Conservation (phyloP, 92 coral and sea anemone species). For the Siderastrea radians region DNA sequence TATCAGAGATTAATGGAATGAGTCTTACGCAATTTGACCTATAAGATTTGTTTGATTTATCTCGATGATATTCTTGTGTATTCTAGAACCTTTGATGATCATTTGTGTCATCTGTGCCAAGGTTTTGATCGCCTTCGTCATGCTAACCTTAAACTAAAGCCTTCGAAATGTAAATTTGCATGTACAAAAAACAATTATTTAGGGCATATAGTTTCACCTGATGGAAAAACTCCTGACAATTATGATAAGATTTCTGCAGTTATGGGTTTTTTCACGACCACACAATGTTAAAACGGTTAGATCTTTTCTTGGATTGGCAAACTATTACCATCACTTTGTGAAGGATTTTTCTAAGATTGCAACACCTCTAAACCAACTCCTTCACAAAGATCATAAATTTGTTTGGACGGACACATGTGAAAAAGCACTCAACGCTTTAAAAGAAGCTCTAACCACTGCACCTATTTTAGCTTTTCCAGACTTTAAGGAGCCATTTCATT, state of each 20-base stretch:
- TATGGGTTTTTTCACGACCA: conserved; percentile 48
- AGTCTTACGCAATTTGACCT: conserved; percentile 43
- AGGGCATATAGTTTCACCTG: conserved; percentile 61
- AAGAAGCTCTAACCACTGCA: conserved; percentile 40
- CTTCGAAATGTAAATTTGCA: too few relatives aligned
- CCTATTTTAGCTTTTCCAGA: conserved; percentile 75
- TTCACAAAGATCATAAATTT: conserved; percentile 54
- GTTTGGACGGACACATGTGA: conserved; percentile 57
- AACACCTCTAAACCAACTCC: conserved; percentile 58
- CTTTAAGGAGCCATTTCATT: conserved; percentile 36
- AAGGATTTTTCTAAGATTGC: conserved; percentile 63
- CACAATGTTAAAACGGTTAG: conserved; percentile 51
- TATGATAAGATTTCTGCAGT: conserved; percentile 65
- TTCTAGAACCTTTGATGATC: too few relatives aligned
- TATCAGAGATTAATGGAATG: conserved; percentile 51
- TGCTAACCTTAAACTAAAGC: too few relatives aligned
- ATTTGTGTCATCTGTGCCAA: too few relatives aligned
- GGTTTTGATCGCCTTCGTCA: too few relatives aligned
- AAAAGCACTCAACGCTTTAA: conserved; percentile 44
- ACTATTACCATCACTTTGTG: conserved; percentile 71
- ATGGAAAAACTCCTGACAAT: conserved; percentile 72
- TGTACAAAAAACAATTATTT: conserved; percentile 18
- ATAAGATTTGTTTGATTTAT: conserved; percentile 36
- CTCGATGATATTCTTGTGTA: conserved; percentile 17
- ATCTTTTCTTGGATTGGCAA: conserved; percentile 70